Base-by-base conservation (phyloP, 2,113 vertebrate genomes). In the Triplophysa siluroides region DNA sequence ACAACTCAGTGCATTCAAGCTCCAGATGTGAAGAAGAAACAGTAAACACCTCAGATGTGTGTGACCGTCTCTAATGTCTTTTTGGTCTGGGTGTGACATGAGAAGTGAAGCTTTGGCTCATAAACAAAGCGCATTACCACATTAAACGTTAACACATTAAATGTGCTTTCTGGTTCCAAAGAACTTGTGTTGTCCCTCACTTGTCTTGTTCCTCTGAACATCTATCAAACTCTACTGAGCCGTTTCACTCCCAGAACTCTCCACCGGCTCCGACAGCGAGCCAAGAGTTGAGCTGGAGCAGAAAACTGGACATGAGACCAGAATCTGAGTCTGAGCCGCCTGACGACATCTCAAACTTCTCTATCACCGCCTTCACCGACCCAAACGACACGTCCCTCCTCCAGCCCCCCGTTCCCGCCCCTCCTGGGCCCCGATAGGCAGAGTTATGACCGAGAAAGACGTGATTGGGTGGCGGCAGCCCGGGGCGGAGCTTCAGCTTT, bases 321-420 rank as follows among this genome's bases (percentile, higher is more conserved):
- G 84, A 89, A 70, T 87, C 83, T 0, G 86, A 86, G 50, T 91
- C 86, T 0, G 88, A 86, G 4, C 6, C 12, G n/a, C 61, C 21
- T 0, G 87, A 67, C 78, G 92, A 78, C 69, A 87, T 84, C 83
- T 93, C 92, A 81, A 92, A 91, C 83, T 85, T 90, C 86, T 90
- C 85, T 19, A 91, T 89, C 26, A 88, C 78, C 54, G 81, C 85
- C 56, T 82, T 87, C 23, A 91, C 89, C 0, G 89, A 83, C 16
- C 70, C 76, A 54, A 92, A 90, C 4, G 81, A 8, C 21, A 87
- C 80, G 4, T 90, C 88, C 33, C 80, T 80, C 18, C n/a, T 73
- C 91, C 91, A 92, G 11, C 26, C 56, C 7, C 70, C 80, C 19
- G 41, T 4, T 0, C 80, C 78, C 0, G 82, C 62, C 16, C 83